Evolutionary conservation across 2,113 vertebrate genomes (phyloP).

Genomic region (Elachura formosa): DNA sequence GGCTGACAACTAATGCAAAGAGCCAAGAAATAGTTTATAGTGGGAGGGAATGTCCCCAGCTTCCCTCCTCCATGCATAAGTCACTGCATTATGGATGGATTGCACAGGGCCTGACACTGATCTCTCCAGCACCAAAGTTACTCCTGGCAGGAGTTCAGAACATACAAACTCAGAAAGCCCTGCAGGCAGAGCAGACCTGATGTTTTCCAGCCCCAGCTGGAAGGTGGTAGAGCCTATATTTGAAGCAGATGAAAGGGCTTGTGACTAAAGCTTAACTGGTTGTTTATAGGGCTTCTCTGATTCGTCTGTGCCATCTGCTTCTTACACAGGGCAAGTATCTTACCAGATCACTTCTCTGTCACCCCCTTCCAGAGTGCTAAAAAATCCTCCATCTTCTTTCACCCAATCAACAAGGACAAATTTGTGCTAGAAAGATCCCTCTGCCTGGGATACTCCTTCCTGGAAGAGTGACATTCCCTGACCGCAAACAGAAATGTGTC

Average conservation of each 20-base stretch:
- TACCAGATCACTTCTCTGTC: background rate
- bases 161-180: background rate
- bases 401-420: background rate
- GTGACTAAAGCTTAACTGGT: background rate
- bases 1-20: slow-evolving; percentile 3
- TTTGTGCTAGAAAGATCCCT: background rate
- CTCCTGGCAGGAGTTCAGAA: slow-evolving; percentile 30
- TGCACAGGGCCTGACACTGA: background rate
- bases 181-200: background rate
- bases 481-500: background rate
- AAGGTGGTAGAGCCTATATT: slow-evolving; percentile 1
- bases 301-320: background rate
- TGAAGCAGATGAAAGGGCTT: background rate
- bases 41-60: background rate
- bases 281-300: background rate
- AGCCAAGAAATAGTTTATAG: slow-evolving; percentile 11
- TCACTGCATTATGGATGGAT: background rate
- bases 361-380: background rate
- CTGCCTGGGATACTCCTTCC: background rate
- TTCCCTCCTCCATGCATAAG: background rate
- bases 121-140: background rate
- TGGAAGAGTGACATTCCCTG: background rate
- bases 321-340: background rate
- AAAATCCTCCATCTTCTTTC: background rate
- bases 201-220: slow-evolving; percentile 18